Percentiles rank a stretch among this genome's conserved stretches.
Evolutionary conservation across 1,140 invertebrate genomes (phyloP).

Genomic region (Drosophila biarmipes): DNA sequence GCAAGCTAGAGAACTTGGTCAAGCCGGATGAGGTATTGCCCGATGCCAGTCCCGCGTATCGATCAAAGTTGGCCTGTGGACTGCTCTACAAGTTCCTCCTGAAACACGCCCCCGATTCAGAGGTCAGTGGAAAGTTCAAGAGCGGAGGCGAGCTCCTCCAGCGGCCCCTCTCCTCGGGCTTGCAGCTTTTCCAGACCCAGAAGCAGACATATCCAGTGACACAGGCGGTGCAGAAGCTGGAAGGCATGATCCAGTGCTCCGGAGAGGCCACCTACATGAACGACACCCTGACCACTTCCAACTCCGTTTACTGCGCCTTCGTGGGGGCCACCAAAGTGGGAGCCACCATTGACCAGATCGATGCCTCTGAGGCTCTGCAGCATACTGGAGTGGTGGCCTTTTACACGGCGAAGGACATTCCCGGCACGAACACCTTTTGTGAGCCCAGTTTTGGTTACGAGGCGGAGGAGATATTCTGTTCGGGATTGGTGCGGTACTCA

Average conservation of each 20-base stretch:
- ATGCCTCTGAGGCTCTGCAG: conserved; percentile 87
- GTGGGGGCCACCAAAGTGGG: conserved; percentile 87
- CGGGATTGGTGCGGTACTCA: conserved; percentile 86
- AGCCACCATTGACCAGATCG: conserved; percentile 87
- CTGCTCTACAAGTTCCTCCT: conserved; percentile 91
- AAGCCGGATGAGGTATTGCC: conserved; percentile 87
- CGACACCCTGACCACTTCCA: conserved; percentile 86
- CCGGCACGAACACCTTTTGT: conserved; percentile 88
- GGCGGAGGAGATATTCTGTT: conserved; percentile 85
- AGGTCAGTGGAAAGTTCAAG: conserved; percentile 80
- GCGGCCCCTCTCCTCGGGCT: conserved; percentile 89
- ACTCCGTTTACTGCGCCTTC: conserved; percentile 88
- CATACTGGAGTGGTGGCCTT: conserved; percentile 90
- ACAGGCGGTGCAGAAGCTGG: conserved; percentile 91
- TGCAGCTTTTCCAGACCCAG: conserved; percentile 90
- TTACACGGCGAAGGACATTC: conserved; percentile 90
- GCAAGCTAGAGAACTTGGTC: conserved; percentile 87
- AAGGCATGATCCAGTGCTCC: conserved; percentile 90
- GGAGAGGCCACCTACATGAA: conserved; percentile 90
- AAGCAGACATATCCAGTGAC: conserved; percentile 91
- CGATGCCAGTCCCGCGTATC: conserved; percentile 88
- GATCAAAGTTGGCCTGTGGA: conserved; percentile 87
- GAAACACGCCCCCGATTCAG: conserved; percentile 84
- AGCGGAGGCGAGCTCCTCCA: conserved; percentile 87
- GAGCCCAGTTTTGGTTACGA: conserved; percentile 62